Base-by-base conservation (phyloP, 2,113 vertebrate genomes). In the Halcyon senegalensis region DNA sequence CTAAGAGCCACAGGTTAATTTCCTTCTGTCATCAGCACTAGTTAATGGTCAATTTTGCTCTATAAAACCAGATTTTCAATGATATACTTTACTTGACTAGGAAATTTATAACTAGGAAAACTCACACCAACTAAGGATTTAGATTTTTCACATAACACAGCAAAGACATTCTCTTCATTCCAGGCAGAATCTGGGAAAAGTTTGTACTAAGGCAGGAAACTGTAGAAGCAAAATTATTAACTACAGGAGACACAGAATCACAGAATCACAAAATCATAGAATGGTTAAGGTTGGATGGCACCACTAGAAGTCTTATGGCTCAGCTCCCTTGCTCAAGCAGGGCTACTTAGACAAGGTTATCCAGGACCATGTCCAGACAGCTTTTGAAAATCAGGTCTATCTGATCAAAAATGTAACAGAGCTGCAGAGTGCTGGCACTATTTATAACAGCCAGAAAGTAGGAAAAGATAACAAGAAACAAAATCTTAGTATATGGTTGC, bases 241-340 rank as follows among this genome's bases (percentile, higher is more conserved):
- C 1, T 4, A 15, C 23, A 11, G 6, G 35, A 83, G 37, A 62
- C 39, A 50, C 28, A 85, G 50, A 70, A n/a, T 43, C 41, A 60
- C 13, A 30, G 53, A 48, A 53, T 3, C 24, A 70, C 51, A 31
- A 46, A 48, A 69, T 69, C 19, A 68, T 10, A 30, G 50, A 41
- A 50, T 5, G 7, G 7, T 3, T 83, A 56, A 79, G 17, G 5
- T 28, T 63, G n/a, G 20, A 79, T 68, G 15, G 18, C 8, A 76
- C 4, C 10, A 37, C 27, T 48, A 37, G 4, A 16, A 1, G 2
- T 56, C 10, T 3, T 16, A 7, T 7, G 0, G 12, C 51, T 75
- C 37, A 87, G 27, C 8, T 7, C 11, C 21, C 2, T 1, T 33
- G n/a, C 33, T 44, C 31, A 43, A 41, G 15, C 9, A 63, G n/a